Evolutionary conservation across 2,888 invertebrate species (phyloP).

Genomic region (Leptura quadrifasciata): DNA sequence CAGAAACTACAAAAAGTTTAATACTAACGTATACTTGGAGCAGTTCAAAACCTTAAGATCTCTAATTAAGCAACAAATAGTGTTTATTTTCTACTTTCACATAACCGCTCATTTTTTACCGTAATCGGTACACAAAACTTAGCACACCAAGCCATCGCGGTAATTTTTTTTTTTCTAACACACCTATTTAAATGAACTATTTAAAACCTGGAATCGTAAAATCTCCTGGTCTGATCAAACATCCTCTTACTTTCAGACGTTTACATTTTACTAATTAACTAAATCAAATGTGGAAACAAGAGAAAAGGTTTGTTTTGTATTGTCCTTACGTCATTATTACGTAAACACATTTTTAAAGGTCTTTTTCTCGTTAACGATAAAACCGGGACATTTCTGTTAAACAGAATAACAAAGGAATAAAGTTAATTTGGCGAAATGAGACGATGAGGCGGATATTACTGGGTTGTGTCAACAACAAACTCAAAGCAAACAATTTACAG

Average conservation of each 20-base stretch:
- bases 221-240: not conserved
- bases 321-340: not conserved
- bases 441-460: not conserved
- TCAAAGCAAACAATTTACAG: not conserved
- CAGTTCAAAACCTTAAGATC: no score
- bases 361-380: not conserved
- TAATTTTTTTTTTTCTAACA: no score
- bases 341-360: not conserved
- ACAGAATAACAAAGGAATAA: not conserved
- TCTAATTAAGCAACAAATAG: no score
- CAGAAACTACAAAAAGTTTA: no score
- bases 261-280: not conserved
- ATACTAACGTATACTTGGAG: no score
- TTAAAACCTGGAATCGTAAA: no score
- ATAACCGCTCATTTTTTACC: no score
- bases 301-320: not conserved
- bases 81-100: no score
- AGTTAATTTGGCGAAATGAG: not conserved
- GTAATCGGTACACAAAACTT: no score
- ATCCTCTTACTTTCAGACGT: not conserved
- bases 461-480: slow-evolving; percentile 1
- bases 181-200: no score
- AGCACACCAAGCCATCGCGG: no score
- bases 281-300: not conserved
- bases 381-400: not conserved